Percentiles rank a stretch among this genome's conserved stretches.
Conservation (phyloP, 2,888 invertebrate genomes). For the Oconnorella tubifera region DNA sequence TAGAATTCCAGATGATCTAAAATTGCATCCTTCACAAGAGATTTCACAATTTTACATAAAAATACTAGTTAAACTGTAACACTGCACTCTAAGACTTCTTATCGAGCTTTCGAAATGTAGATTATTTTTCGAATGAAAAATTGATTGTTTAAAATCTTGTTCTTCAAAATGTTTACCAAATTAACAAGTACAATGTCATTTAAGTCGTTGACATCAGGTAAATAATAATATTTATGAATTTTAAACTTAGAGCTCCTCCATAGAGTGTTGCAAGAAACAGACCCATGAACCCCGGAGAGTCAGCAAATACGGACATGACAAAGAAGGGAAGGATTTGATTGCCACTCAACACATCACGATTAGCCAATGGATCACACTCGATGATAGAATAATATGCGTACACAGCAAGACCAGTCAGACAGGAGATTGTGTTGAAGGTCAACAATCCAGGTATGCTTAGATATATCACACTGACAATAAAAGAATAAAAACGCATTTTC, state of each 20-base stretch:
- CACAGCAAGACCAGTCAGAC: slow-evolving; percentile 9
- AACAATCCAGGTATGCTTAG: slow-evolving; percentile 2
- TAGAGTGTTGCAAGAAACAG: slow-evolving; percentile 8
- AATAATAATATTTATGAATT: no score
- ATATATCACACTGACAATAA: not conserved
- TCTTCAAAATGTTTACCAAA: no score
- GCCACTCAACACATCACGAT: not conserved
- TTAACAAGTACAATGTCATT: no score
- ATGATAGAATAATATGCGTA: slow-evolving; percentile 14
- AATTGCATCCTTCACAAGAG: no score
- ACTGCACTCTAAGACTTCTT: no score
- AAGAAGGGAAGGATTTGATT: slow-evolving; percentile 13
- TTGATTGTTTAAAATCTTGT: no score
- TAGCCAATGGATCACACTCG: slow-evolving; percentile 15
- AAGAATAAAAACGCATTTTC: not conserved
- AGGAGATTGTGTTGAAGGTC: not conserved
- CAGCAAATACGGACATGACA: slow-evolving; percentile 1
- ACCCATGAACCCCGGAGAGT: slow-evolving; percentile 7
- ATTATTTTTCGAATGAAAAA: no score
- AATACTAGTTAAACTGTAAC: no score
- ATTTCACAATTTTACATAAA: no score
- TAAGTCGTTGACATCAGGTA: no score
- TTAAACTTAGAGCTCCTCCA: slow-evolving; percentile 10
- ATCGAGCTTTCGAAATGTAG: no score
- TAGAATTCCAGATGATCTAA: no score